Base-by-base conservation (phyloP, 2,113 vertebrate species). In the Numida meleagris region DNA sequence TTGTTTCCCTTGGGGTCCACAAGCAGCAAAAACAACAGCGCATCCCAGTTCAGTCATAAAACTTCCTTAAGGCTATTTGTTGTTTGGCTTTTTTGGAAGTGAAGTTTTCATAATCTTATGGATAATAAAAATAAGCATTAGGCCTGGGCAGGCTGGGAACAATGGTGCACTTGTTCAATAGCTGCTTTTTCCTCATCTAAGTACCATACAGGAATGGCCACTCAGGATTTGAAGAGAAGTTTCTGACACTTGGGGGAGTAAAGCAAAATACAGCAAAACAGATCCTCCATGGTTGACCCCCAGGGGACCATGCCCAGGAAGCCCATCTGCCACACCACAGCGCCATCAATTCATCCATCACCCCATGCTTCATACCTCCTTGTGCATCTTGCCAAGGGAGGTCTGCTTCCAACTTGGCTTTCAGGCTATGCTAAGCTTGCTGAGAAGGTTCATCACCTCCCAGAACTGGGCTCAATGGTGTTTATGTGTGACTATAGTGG, bases 21-120 rank as follows among this genome's bases (percentile, higher is more conserved):
- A 77, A 70, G 59, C 83, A 23, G 2, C 83, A 86, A 90, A 95
- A 91, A 17, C 65, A 90, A 10, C 45, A 59, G 17, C 21, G 43
- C 36, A 63, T 88, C 65, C 72, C 87, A 57, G 31, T 63, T 76
- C 11, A 9, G 48, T 24, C 55, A 57, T 88, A 79, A 92, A 84
- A 76, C 50, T 80, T 94, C 71, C 75, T 82, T 91, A 76, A 85
- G 80, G 71, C 51, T 82, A n/a, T 94, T 90, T 84, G 61, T 53
- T 92, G 58, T 53, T 94, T 65, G 51, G 51, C 17, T 72, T 25
- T 81, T 72, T 90, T 90, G 72, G 38, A 86, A 90, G 61, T 42
- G 79, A 94, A 92, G 62, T 11, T 92, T 94, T 93, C 81, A 84
- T 95, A 92, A 87, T 73, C 62, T 89, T 61, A 76, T 10, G 1